phyloP scores from a whole-genome alignment of 2,113 vertebrate genomes.

The Scopus umbretta region DNA sequence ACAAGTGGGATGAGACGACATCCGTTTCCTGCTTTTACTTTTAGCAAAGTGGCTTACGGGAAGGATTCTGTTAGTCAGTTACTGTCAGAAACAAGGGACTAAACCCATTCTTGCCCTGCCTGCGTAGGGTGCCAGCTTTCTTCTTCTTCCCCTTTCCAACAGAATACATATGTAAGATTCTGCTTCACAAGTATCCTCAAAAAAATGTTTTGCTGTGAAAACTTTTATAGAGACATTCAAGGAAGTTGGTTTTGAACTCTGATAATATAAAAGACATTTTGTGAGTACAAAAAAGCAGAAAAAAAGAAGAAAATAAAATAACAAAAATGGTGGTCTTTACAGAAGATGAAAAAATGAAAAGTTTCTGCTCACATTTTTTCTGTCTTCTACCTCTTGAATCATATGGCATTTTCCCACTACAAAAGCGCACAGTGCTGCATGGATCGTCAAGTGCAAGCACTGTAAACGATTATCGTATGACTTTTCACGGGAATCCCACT shows the following conservation, averaged over 20 bases:
- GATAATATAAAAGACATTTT: background rate
- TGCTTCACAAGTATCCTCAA: background rate
- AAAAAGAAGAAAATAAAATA: background rate
- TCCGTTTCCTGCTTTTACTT: background rate
- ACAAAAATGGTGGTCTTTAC: background rate
- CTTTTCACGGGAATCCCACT: background rate
- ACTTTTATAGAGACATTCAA: background rate
- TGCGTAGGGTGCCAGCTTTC: background rate
- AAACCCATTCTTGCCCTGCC: background rate
- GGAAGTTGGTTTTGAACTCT: background rate
- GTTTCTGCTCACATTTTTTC: background rate
- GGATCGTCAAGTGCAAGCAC: background rate
- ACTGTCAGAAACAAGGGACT: background rate
- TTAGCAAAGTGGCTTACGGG: background rate
- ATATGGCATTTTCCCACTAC: fast-evolving
- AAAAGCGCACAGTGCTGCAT: background rate
- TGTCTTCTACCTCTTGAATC: background rate
- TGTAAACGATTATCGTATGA: fast-evolving
- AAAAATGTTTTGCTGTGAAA: background rate
- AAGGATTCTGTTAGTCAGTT: background rate
- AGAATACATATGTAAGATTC: background rate
- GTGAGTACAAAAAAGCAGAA: background rate
- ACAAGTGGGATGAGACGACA: background rate
- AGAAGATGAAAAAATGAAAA: background rate
- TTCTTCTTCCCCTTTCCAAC: background rate